These are phyloP conservation scores for Catalaphyllia jardinei DNA, from an alignment of 64 coral and sea anemone genomes.

Conservation along the genomic window DNA sequence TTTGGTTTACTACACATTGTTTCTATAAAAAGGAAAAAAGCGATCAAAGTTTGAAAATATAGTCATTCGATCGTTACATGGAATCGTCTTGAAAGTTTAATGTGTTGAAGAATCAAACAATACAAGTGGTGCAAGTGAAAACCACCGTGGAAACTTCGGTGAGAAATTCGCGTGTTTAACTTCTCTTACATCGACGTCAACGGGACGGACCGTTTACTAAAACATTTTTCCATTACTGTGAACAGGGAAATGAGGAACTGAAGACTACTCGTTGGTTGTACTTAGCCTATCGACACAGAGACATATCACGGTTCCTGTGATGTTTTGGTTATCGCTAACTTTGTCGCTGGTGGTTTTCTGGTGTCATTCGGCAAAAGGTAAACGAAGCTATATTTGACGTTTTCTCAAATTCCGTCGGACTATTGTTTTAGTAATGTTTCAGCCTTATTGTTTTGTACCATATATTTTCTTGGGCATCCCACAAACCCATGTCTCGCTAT, in stretches of 20 bases:
- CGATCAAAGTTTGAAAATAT: no score
- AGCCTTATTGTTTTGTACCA: not conserved
- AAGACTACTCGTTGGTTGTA: not conserved
- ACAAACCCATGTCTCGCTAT: no score
- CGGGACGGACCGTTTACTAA: not conserved
- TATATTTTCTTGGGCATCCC: no score
- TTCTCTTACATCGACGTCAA: not conserved
- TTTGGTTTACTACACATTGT: no score
- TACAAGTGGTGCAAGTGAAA: no score
- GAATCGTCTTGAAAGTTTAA: not conserved
- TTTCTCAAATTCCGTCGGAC: not conserved
- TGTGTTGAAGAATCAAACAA: not conserved
- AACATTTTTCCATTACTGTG: not conserved
- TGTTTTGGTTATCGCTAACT: conserved; percentile 38
- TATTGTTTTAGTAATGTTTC: not conserved
- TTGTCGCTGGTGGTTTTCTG: conserved; percentile 30
- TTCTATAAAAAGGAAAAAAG: no score
- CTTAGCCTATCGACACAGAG: not conserved
- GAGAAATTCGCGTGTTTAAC: not conserved
- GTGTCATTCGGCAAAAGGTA: conserved; percentile 39
- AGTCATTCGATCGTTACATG: not conserved
- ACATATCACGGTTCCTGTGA: not conserved
- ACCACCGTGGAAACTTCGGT: not conserved
- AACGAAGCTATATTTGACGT: not conserved
- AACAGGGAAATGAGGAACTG: conserved; percentile 37